These are phyloP conservation scores for Pristiophorus japonicus DNA, from an alignment of 2,113 vertebrate species.

Conservation along the genomic window DNA sequence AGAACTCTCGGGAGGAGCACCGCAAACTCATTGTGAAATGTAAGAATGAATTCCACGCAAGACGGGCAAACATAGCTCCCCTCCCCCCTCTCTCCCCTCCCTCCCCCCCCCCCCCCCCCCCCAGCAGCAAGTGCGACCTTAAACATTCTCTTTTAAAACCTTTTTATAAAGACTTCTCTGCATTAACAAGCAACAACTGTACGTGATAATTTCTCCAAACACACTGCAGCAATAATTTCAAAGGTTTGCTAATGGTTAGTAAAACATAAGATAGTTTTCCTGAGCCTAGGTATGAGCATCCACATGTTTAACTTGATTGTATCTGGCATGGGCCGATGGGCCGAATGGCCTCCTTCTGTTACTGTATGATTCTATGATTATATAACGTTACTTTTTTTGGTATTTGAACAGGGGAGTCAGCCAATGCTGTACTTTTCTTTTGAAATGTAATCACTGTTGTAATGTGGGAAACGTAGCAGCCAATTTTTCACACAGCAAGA, in stretches of 20 bases:
- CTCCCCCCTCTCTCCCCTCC: too few relatives aligned
- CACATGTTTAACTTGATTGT: neutral
- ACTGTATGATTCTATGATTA: neutral
- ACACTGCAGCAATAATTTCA: neutral
- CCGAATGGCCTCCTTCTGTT: neutral
- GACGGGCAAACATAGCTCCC: too few relatives aligned
- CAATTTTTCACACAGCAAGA: neutral
- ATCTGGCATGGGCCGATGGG: neutral
- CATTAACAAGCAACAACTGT: neutral
- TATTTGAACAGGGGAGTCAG: neutral
- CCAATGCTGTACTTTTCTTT: neutral
- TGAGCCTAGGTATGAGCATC: neutral
- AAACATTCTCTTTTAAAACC: neutral
- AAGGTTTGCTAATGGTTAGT: neutral
- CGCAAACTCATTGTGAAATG: slow-evolving; percentile 87
- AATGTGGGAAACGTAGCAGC: neutral
- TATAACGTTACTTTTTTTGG: neutral
- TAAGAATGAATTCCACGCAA: slow-evolving; percentile 55
- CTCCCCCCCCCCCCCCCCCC: too few relatives aligned
- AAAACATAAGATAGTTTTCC: neutral
- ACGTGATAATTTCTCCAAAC: neutral
- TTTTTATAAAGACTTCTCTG: neutral
- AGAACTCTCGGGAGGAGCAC: slow-evolving; percentile 89
- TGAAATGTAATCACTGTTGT: neutral
- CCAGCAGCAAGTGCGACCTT: neutral